These are phyloP conservation scores for Nixonia krombeini DNA, from an alignment of 1,140 invertebrate genomes.

Conservation along the genomic window DNA sequence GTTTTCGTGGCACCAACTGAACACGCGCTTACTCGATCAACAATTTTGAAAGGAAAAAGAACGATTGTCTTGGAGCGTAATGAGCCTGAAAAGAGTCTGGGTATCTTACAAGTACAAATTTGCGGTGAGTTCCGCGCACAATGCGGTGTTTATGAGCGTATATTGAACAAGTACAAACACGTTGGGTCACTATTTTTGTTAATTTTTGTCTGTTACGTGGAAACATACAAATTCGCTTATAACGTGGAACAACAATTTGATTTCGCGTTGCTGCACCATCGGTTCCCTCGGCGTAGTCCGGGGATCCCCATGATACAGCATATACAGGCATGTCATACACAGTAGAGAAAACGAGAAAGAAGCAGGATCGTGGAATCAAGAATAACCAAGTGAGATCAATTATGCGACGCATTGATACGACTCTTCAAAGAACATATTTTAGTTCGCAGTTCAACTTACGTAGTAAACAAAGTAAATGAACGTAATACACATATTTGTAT, in stretches of 20 bases:
- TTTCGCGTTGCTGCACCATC: conserved; percentile 54
- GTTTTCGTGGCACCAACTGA: background rate
- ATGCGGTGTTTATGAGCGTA: conserved; percentile 16
- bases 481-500: conserved; percentile 6
- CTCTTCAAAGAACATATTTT: conserved; percentile 17
- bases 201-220: conserved; percentile 12
- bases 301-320: conserved; percentile 16
- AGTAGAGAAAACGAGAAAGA: conserved; percentile 14
- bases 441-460: conserved; percentile 1
- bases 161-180: conserved; percentile 33
- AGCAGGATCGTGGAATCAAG: conserved; percentile 30
- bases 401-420: conserved; percentile 21
- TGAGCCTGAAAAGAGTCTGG: conserved; percentile 3
- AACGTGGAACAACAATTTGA: conserved; percentile 49
- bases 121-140: background rate
- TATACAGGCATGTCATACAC: too few species aligned
- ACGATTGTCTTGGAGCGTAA: conserved; percentile 28
- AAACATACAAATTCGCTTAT: conserved; percentile 32
- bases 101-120: background rate
- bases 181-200: background rate
- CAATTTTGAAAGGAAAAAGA: conserved; percentile 6
- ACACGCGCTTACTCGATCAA: background rate
- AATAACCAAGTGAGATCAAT: conserved; percentile 38
- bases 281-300: conserved; percentile 40
- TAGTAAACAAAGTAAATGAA: conserved; percentile 22